These are phyloP conservation scores for Noturus placidus DNA, from an alignment of 2,113 vertebrate species.

Conservation along the genomic window DNA sequence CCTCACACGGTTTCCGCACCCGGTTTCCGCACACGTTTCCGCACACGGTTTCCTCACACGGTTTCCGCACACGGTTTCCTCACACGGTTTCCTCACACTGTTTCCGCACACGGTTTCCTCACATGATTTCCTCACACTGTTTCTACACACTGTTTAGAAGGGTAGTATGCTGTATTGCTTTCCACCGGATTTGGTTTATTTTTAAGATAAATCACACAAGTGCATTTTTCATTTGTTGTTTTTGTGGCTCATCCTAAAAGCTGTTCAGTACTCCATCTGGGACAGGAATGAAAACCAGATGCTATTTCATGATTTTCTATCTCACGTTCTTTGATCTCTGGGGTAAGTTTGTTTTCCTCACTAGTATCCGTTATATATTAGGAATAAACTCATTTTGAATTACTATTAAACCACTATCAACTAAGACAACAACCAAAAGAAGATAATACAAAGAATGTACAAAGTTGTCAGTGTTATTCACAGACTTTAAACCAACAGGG, in stretches of 20 bases:
- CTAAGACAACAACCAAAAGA: no score
- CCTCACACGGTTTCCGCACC: background rate
- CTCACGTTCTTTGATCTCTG: background rate
- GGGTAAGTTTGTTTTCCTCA: background rate
- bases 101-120: background rate
- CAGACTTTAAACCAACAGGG: no score
- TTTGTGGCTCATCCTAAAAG: background rate
- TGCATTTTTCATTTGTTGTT: background rate
- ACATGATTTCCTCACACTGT: background rate
- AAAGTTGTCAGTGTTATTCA: no score
- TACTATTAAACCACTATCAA: no score
- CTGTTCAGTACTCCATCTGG: background rate
- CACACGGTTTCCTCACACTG: no score
- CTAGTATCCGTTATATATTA: background rate
- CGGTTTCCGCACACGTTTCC: background rate
- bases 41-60: background rate
- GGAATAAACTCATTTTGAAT: no score
- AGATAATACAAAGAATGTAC: no score
- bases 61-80: background rate
- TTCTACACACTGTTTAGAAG: background rate
- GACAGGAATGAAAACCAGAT: background rate
- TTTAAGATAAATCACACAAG: background rate
- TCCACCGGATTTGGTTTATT: background rate
- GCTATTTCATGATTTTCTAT: background rate
- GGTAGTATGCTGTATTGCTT: background rate